These are phyloP conservation scores for Nesidiocoris tenuis DNA, from an alignment of 2,888 invertebrate genomes.

Conservation along the genomic window DNA sequence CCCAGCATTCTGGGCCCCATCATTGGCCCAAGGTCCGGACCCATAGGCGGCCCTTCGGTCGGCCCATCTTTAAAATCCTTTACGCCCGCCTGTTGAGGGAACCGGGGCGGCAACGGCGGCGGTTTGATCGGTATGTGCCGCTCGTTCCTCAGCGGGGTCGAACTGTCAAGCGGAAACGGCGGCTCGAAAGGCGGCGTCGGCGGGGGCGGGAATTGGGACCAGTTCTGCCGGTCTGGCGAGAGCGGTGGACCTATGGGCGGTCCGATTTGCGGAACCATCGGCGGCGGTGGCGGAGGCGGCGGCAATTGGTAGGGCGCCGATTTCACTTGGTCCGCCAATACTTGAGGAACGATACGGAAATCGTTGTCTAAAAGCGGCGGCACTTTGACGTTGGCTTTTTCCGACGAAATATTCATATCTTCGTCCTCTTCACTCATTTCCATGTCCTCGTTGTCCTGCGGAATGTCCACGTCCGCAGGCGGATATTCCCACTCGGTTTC, in stretches of 20 bases:
- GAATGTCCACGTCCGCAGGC: slow-evolving; percentile 57
- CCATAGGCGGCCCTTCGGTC: no score
- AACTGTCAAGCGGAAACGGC: not conserved
- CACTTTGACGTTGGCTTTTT: not conserved
- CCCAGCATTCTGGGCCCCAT: not conserved
- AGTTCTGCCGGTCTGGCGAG: not conserved
- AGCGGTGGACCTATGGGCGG: no score
- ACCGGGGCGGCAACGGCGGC: not conserved
- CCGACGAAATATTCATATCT: slow-evolving; percentile 5
- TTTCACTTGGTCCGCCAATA: not conserved
- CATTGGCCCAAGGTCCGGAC: no score
- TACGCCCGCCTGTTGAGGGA: not conserved
- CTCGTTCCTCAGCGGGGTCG: not conserved
- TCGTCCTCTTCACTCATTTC: slow-evolving; percentile 79
- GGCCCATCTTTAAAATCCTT: no score
- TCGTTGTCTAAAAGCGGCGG: not conserved
- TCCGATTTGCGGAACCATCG: slow-evolving; percentile 1
- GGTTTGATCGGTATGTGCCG: not conserved
- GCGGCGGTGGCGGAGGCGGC: slow-evolving; percentile 18
- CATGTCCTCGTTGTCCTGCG: slow-evolving; percentile 81
- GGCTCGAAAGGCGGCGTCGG: slow-evolving; percentile 18
- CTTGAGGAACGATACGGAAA: not conserved
- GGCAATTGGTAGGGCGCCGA: not conserved
- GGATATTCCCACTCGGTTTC: slow-evolving; percentile 33
- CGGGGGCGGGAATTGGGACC: slow-evolving; percentile 4